Evolutionary conservation across 2,113 vertebrate species (phyloP).

Genomic region (Rousettus leschenaultii): DNA sequence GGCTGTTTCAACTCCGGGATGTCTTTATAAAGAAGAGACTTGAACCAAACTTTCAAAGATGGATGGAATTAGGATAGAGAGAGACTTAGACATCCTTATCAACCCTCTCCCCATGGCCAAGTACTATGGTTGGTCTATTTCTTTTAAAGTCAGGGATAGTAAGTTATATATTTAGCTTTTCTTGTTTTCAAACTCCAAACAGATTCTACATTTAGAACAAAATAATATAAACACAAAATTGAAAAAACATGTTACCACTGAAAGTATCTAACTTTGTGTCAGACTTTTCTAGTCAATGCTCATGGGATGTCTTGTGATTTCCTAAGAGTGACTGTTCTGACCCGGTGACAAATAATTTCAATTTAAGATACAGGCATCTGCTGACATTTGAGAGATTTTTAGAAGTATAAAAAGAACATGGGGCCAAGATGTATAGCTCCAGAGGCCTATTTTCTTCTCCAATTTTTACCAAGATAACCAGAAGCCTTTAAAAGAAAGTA

Average conservation of each 20-base stretch:
- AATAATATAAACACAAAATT: slow-evolving; percentile 15
- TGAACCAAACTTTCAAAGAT: background rate
- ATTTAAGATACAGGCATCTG: background rate
- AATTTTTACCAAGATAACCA: background rate
- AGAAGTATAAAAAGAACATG: background rate
- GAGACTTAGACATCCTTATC: background rate
- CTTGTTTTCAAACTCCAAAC: background rate
- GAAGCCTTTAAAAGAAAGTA: background rate
- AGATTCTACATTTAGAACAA: slow-evolving; percentile 45
- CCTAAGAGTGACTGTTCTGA: background rate
- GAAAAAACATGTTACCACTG: background rate
- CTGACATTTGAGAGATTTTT: background rate
- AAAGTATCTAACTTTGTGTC: background rate
- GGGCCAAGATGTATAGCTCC: background rate
- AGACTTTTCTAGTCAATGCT: background rate
- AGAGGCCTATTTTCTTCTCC: background rate
- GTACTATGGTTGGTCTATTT: background rate
- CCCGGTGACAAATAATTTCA: background rate
- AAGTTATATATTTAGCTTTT: background rate
- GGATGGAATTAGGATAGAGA: background rate
- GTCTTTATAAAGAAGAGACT: background rate
- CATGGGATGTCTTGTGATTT: slow-evolving; percentile 21
- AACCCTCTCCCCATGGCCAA: background rate
- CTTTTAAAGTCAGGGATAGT: background rate
- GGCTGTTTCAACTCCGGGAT: background rate